Evolutionary conservation across 92 coral and sea anemone species (phyloP), one percentile per base, ranked within the genome.

Genomic region (Epizoanthus illoricatus): DNA sequence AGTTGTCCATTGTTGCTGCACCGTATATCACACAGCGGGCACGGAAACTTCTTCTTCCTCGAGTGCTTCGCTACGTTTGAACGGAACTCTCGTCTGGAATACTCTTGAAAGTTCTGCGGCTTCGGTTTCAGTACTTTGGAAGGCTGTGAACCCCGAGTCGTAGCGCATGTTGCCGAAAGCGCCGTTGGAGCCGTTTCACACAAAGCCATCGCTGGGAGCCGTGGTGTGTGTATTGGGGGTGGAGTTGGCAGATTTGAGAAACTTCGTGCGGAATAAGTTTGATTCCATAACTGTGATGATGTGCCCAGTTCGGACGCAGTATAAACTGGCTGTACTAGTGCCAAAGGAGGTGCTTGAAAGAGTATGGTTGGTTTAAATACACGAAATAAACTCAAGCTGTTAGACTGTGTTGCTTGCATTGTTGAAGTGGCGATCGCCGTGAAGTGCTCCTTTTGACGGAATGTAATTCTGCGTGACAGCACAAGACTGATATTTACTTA

Each of bases 1-100:
- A n/a, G n/a, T n/a, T n/a, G n/a, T n/a, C n/a, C n/a, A n/a, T 94
- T 94, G 87, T 94, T 94, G 80, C 97, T 94, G 58, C 98, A 94
- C 65, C 98, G 90, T 80, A 94, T 89, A 28, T 92, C 97, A 68
- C 98, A 94, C 49, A 92, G 69, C 58, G 98, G 98, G 74, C 98
- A 94, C 57, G 97, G 97, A 55, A 90, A 94, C 52, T 85, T 92
- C 85, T 94, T 94, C 94, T 93, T 93, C 72, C 97, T 90, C 33
- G 87, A 65, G 40, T 75, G 80, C 54, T 81, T 74, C 69, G 84
- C 70, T 74, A 84, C 85, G 62, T 36, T 73, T 52, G 74, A 87
- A n/a, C 78, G 63, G 67, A 59, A 74, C 67, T 73, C 84, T 59
- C 79, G 84, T 86, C 84, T 80, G 66, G 71, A 39, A 67, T 81